Evolutionary conservation across 1,140 invertebrate species (phyloP).

Genomic region (Cecropterus lyciades): DNA sequence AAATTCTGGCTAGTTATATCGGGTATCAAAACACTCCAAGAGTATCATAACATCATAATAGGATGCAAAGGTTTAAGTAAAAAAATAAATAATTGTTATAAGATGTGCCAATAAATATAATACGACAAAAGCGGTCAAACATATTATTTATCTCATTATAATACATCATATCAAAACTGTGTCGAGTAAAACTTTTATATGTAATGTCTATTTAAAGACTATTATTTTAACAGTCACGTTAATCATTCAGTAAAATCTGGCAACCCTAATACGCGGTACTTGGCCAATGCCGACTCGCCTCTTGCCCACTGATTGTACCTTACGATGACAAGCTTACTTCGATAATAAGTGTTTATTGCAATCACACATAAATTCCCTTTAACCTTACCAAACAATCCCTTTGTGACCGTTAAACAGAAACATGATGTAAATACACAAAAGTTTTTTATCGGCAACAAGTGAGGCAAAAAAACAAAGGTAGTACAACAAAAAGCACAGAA

Average conservation of each 20-base stretch:
- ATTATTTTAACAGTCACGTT: background rate
- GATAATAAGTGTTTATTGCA: slow-evolving; percentile 78
- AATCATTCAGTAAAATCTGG: background rate
- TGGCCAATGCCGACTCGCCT: slow-evolving; percentile 45
- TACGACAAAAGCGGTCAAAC: too few relatives aligned
- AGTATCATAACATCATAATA: too few relatives aligned
- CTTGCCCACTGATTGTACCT: slow-evolving; percentile 74
- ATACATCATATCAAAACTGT: too few relatives aligned
- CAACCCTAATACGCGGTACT: slow-evolving; percentile 13
- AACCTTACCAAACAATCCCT: slow-evolving; percentile 14
- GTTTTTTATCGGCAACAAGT: slow-evolving; percentile 10
- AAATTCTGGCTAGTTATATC: too few relatives aligned
- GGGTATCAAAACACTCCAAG: too few relatives aligned
- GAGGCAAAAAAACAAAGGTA: slow-evolving; percentile 35
- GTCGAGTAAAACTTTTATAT: too few relatives aligned
- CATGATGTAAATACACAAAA: slow-evolving; percentile 30
- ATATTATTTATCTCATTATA: too few relatives aligned
- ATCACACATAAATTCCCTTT: slow-evolving; percentile 31
- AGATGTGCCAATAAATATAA: too few relatives aligned
- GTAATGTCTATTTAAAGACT: too few relatives aligned
- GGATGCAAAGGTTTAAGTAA: too few relatives aligned
- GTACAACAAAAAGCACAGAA: slow-evolving; percentile 37
- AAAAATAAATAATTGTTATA: too few relatives aligned
- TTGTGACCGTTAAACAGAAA: background rate
- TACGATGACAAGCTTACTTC: slow-evolving; percentile 75